These are phyloP conservation scores for Fabriciana adippe DNA, from an alignment of 2,888 invertebrate genomes.

Conservation along the genomic window DNA sequence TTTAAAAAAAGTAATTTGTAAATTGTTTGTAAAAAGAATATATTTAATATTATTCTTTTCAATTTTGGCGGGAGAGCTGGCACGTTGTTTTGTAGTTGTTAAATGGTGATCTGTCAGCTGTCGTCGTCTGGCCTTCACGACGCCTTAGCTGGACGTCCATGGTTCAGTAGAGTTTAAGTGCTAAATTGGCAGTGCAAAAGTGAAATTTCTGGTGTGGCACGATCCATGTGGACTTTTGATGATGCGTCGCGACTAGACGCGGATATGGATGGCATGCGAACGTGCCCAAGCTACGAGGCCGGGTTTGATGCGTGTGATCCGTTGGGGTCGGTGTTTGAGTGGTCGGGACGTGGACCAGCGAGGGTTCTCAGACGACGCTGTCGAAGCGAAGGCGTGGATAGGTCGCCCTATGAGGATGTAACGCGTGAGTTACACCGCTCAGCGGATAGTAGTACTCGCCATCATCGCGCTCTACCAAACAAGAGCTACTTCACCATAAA, in stretches of 20 bases:
- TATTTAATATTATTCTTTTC: conserved; percentile 53
- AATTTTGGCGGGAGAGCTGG: conserved; percentile 76
- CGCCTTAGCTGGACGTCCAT: conserved; percentile 58
- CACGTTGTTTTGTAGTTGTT: conserved; percentile 60
- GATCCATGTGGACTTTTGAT: conserved; percentile 71
- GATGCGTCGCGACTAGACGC: conserved; percentile 67
- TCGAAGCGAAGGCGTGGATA: conserved; percentile 77
- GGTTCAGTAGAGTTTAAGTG: conserved; percentile 60
- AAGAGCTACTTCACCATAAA: conserved; percentile 73
- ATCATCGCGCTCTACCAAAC: conserved; percentile 58
- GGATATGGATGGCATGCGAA: conserved; percentile 77
- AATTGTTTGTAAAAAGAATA: conserved; percentile 57
- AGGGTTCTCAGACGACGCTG: conserved; percentile 75
- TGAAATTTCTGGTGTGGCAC: conserved; percentile 60
- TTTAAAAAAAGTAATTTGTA: conserved; percentile 23
- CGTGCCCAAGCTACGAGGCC: conserved; percentile 74
- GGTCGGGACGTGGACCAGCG: conserved; percentile 67
- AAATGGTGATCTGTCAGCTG: conserved; percentile 73
- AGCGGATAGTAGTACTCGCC: conserved; percentile 57
- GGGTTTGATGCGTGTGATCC: conserved; percentile 76
- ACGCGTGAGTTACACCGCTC: conserved; percentile 61
- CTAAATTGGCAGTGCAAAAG: conserved; percentile 74
- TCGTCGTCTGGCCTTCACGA: conserved; percentile 68
- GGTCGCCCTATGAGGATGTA: conserved; percentile 77
- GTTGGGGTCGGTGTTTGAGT: conserved; percentile 69